Evolutionary conservation across 1,140 invertebrate genomes (phyloP), one percentile per base, ranked within the genome.

Genomic region (Dryas iulia): DNA sequence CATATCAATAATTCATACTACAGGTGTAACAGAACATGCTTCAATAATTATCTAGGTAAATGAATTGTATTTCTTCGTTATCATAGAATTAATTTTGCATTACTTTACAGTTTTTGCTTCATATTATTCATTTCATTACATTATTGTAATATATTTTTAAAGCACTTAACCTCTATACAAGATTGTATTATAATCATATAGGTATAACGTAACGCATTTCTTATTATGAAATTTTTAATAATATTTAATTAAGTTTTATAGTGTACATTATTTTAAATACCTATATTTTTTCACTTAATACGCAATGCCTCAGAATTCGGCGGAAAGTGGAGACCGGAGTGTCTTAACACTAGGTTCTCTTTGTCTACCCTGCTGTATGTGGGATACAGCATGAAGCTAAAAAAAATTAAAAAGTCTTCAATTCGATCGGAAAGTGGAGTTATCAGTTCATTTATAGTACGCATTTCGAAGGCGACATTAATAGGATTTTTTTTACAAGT

Each of bases 21-120:
- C 11, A 47, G 6, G 53, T 53, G 61, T 68, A 68, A 62, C 56
- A 61, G 53, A 59, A 39, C 47, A 68, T 57, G 66, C 66, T 68
- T 61, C 66, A 61, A 33, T 39, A 68, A 57, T 68, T 53, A 62
- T 61, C 59, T 68, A 33, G 66, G 66, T 68, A 59, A 68, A 68
- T 10, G 39, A 18, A 47, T 18, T 28, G 28, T 67, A 57, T 57
- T 68, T 68, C 59, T 39, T 61, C 56, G 66, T 60, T 68, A 62
- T 61, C 10, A 68, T 62, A 66, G 58, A 61, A 57, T 59, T 56
- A 30, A n/a, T 59, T 59, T 35, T 56, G 47, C 56, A 68, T 68
- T 68, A 68, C 59, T 68, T 62, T 59, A 62, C 58, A 52, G 53
- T 33, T 66, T 57, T 69, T 69, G 7, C 39, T 0, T 10, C 10